Percentiles rank a stretch among this genome's conserved stretches.
Evolutionary conservation across 2,888 invertebrate species (phyloP).

Genomic region (Andrena minutula): DNA sequence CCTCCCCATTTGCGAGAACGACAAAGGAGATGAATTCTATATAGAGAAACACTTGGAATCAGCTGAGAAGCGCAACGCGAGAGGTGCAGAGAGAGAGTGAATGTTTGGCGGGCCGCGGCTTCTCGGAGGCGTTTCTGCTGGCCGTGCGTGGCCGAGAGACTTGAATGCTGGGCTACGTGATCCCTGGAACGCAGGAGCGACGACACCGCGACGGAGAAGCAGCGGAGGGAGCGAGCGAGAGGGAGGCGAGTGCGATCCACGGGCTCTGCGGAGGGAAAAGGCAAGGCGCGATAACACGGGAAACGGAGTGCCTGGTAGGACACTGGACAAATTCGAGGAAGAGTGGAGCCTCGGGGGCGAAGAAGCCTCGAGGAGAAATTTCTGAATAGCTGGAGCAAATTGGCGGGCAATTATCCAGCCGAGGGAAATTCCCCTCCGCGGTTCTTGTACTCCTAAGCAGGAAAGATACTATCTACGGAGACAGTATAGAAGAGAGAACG

Average conservation of each 20-base stretch:
- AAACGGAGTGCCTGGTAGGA: background rate
- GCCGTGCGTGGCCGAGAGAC: constrained; percentile 64
- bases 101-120: constrained; percentile 3
- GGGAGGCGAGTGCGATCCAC: background rate
- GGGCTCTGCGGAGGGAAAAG: background rate
- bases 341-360: background rate
- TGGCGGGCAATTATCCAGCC: background rate
- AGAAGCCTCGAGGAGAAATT: background rate
- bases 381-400: background rate
- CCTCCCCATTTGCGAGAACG: too few species aligned
- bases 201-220: constrained; percentile 31
- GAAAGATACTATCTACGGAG: too few species aligned
- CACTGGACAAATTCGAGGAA: background rate
- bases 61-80: background rate
- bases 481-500: too few species aligned
- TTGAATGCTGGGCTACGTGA: constrained; percentile 73
- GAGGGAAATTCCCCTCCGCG: too few species aligned
- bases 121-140: background rate
- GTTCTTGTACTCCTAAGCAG: too few species aligned
- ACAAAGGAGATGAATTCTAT: too few species aligned
- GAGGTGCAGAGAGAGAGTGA: constrained; percentile 1
- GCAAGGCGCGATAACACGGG: background rate
- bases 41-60: too few species aligned
- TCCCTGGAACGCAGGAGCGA: constrained; percentile 55
- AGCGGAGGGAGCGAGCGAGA: constrained; percentile 21